phyloP scores from a whole-genome alignment of 2,888 invertebrate species.

The Capitulum mitella region DNA sequence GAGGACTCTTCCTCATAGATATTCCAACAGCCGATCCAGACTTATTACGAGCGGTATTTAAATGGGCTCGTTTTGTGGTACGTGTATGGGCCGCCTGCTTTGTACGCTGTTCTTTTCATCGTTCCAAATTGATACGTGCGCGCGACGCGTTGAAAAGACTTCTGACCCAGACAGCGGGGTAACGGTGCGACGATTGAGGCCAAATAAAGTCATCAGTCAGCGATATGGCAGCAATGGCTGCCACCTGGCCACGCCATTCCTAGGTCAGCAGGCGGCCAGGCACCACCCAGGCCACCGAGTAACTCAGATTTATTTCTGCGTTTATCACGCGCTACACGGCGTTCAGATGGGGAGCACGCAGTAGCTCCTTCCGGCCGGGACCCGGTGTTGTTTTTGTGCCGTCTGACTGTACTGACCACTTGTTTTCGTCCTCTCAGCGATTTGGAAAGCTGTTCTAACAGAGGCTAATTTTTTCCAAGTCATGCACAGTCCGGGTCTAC shows the following conservation, averaged over 20 bases:
- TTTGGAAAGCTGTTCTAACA: too few species aligned
- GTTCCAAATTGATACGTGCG: not conserved
- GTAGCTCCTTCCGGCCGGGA: too few species aligned
- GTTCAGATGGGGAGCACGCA: too few species aligned
- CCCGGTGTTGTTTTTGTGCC: too few species aligned
- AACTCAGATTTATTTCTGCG: not conserved
- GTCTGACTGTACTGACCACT: too few species aligned
- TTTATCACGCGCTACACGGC: not conserved
- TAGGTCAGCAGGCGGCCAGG: not conserved
- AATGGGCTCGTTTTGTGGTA: not conserved
- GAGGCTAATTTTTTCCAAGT: too few species aligned
- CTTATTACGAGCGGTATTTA: too few species aligned
- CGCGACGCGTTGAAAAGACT: not conserved
- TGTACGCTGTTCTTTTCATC: not conserved
- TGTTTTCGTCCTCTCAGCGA: slow-evolving; percentile 43
- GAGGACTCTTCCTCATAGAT: too few species aligned
- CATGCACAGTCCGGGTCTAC: too few species aligned
- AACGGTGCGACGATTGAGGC: not conserved
- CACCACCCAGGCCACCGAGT: not conserved
- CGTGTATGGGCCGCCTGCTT: not conserved
- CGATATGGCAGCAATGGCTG: not conserved
- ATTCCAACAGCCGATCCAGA: too few species aligned
- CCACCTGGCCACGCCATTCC: not conserved
- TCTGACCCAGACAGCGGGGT: not conserved
- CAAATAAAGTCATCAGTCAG: slow-evolving; percentile 5